A percentile compares a stretch with the other conserved stretches of the same genome.
Evolutionary conservation across 2,797 vertebrate genomes (phyloP).

Genomic region (Malurus leucopterus): DNA sequence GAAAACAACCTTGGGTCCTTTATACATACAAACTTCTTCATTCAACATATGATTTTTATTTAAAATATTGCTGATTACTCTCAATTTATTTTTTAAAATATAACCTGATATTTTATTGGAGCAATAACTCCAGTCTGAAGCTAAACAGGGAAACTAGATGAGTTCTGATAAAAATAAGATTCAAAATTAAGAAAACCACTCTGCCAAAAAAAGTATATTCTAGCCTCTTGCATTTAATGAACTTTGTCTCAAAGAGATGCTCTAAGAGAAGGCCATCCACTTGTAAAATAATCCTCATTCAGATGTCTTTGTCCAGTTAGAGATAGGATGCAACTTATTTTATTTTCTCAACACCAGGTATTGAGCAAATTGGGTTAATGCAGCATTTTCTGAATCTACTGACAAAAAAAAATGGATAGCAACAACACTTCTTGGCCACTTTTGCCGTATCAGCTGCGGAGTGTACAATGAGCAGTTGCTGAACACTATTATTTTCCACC

Average conservation of each 20-base stretch:
- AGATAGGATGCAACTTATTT: background rate
- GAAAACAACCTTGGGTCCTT: background rate
- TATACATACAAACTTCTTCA: background rate
- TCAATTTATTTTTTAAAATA: background rate
- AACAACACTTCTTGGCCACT: background rate
- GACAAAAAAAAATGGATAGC: background rate
- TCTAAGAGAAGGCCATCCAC: background rate
- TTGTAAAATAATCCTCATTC: background rate
- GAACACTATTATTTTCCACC: conserved; percentile 32
- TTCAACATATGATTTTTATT: background rate
- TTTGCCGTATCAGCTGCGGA: background rate
- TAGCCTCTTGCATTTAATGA: background rate
- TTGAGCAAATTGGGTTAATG: background rate
- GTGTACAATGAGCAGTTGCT: background rate
- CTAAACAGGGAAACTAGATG: background rate
- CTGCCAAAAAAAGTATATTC: background rate
- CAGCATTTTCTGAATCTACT: background rate
- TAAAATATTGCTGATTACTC: background rate
- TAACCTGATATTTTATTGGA: background rate
- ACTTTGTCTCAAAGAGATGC: background rate
- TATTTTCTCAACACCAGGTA: background rate
- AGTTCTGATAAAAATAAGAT: background rate
- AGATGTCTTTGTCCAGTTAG: background rate
- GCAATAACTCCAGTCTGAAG: background rate
- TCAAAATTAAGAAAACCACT: background rate